Conservation (phyloP, 2,888 invertebrate species). For the Colletes collaris region DNA sequence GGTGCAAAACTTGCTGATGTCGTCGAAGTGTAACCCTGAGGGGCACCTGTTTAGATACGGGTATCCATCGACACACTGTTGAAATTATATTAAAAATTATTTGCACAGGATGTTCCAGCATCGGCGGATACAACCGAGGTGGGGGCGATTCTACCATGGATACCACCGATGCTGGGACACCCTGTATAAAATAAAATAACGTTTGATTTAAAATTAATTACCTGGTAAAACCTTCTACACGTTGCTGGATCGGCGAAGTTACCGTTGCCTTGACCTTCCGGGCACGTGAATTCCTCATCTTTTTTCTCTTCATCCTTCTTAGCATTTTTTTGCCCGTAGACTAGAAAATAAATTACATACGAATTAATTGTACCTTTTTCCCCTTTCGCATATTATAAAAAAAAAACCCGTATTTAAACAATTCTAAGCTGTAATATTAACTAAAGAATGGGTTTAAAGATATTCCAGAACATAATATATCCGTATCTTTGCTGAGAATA, state of each 20-base stretch:
- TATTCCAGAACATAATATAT: too few relatives aligned
- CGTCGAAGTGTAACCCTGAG: slow-evolving; percentile 95
- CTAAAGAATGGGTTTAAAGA: too few relatives aligned
- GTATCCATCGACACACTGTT: slow-evolving; percentile 94
- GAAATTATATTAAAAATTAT: slow-evolving; percentile 53
- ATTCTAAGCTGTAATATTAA: too few relatives aligned
- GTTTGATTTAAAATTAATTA: slow-evolving; percentile 77
- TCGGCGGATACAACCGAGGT: too few relatives aligned
- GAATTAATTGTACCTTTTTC: too few relatives aligned
- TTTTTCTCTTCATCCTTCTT: slow-evolving; percentile 85
- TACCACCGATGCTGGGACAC: too few relatives aligned
- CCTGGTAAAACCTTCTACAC: slow-evolving; percentile 95
- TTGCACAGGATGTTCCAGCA: too few relatives aligned
- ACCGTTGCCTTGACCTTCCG: slow-evolving; percentile 92
- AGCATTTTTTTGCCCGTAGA: slow-evolving; percentile 81
- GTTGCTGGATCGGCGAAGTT: slow-evolving; percentile 95
- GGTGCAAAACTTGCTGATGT: slow-evolving; percentile 94
- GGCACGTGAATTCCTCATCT: slow-evolving; percentile 89
- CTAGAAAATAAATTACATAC: slow-evolving; percentile 72
- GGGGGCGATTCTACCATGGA: too few relatives aligned
- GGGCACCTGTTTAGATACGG: slow-evolving; percentile 95
- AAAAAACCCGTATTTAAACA: too few relatives aligned
- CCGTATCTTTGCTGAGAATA: neutral
- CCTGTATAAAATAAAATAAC: too few relatives aligned
- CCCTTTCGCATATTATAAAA: too few relatives aligned